Conservation (phyloP, 2,113 vertebrate species). For the Ceuthmochares aereus region DNA sequence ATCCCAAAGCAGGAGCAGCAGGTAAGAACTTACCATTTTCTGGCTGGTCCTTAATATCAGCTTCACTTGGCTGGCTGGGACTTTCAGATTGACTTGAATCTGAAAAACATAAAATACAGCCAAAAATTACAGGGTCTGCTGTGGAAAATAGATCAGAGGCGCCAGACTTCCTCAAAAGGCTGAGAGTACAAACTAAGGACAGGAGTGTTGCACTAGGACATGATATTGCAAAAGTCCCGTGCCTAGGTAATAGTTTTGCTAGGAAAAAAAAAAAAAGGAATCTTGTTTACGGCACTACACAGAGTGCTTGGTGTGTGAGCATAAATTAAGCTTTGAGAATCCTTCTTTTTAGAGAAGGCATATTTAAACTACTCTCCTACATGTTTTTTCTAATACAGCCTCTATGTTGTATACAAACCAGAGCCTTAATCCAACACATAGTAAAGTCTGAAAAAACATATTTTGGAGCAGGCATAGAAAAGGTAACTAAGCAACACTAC, state of each 20-base stretch:
- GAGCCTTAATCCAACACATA: slow-evolving; percentile 77
- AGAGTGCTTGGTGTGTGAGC: slow-evolving; percentile 31
- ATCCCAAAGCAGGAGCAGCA: slow-evolving; percentile 66
- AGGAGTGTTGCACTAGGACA: slow-evolving; percentile 41
- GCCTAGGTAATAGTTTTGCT: slow-evolving; percentile 27
- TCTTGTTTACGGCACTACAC: slow-evolving; percentile 20
- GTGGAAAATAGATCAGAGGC: slow-evolving; percentile 73
- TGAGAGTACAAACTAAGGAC: slow-evolving; percentile 62
- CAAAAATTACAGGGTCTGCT: slow-evolving; percentile 82
- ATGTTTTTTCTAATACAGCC: slow-evolving; percentile 63
- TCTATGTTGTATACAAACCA: slow-evolving; percentile 75
- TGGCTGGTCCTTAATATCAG: slow-evolving; percentile 97
- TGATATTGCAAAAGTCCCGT: slow-evolving; percentile 41
- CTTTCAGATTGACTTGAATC: slow-evolving; percentile 96
- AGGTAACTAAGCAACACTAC: slow-evolving; percentile 73
- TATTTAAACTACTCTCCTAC: slow-evolving; percentile 63
- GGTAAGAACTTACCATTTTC: slow-evolving; percentile 92
- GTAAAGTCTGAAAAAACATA: slow-evolving; percentile 75
- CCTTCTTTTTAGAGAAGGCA: slow-evolving; percentile 56
- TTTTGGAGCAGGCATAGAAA: slow-evolving; percentile 68
- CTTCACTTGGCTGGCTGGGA: slow-evolving; percentile 95
- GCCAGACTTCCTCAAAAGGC: slow-evolving; percentile 75
- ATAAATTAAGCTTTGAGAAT: slow-evolving; percentile 51
- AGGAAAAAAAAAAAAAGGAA: neutral
- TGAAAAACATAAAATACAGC: slow-evolving; percentile 86